Percentiles rank a stretch among this genome's conserved stretches.
These are phyloP conservation scores for Spea hammondii DNA, from an alignment of 2,797 vertebrate species.

Conservation along the genomic window DNA sequence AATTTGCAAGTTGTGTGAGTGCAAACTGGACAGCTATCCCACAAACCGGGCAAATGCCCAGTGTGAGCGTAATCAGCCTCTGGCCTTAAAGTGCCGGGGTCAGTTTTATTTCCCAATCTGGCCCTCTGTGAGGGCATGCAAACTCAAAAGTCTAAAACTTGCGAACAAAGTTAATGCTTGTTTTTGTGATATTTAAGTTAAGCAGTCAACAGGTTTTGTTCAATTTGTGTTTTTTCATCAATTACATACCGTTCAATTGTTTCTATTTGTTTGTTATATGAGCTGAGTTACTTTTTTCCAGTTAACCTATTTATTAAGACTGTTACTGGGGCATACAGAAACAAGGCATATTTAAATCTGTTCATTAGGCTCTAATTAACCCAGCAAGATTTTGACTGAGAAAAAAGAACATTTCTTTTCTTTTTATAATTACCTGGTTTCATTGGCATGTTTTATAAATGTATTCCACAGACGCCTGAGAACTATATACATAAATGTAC, in stretches of 20 bases:
- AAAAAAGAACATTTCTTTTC: not conserved
- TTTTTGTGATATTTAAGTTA: no score
- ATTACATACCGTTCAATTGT: not conserved
- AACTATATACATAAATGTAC: constrained; percentile 12
- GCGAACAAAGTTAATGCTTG: no score
- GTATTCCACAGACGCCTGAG: not conserved
- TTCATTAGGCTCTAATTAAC: constrained; percentile 46
- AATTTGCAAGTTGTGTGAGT: no score
- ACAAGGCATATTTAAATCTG: constrained; percentile 27
- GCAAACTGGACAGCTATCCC: no score
- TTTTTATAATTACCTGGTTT: constrained; percentile 28
- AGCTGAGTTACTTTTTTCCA: not conserved
- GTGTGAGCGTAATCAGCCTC: no score
- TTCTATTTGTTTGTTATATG: not conserved
- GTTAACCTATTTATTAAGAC: constrained; percentile 39
- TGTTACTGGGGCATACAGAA: constrained; percentile 1
- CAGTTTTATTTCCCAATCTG: no score
- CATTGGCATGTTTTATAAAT: constrained; percentile 13
- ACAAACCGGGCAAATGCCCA: no score
- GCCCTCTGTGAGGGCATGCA: no score
- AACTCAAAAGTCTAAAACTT: no score
- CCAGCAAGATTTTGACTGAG: constrained; percentile 35
- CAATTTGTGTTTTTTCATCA: not conserved
- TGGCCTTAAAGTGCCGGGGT: no score
- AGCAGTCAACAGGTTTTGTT: no score